Evolutionary conservation across 1,140 invertebrate genomes (phyloP).

Genomic region (Drosophila tristis): DNA sequence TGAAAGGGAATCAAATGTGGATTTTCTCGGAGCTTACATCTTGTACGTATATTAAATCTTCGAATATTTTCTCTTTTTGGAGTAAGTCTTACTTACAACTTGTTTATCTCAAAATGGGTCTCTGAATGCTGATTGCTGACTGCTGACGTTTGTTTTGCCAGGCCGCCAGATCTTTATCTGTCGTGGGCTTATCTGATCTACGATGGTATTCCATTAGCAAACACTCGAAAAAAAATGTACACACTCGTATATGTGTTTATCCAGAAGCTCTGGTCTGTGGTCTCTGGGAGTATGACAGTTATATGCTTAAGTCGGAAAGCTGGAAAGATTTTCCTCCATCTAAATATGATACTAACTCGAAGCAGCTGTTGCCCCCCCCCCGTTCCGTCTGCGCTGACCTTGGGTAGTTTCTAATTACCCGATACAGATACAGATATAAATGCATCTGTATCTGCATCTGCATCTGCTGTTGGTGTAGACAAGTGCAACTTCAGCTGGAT

Average conservation of each 20-base stretch:
- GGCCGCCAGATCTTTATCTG: constrained; percentile 36
- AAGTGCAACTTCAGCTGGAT: constrained; percentile 42
- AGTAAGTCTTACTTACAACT: no score
- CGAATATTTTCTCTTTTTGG: no score
- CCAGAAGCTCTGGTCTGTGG: constrained; percentile 24
- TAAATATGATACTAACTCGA: constrained; percentile 30
- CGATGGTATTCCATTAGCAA: constrained; percentile 34
- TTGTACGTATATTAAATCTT: no score
- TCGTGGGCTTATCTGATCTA: constrained; percentile 19
- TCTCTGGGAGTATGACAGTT: constrained; percentile 19
- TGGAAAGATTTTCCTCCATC: constrained; percentile 12
- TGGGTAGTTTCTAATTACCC: constrained; percentile 39
- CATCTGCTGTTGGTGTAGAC: constrained; percentile 10
- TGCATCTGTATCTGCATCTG: constrained; percentile 1
- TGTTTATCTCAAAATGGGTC: no score
- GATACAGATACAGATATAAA: constrained; percentile 13
- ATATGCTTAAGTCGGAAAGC: constrained; percentile 12
- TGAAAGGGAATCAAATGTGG: no score
- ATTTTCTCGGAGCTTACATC: no score
- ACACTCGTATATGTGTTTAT: constrained; percentile 23
- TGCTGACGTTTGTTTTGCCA: constrained; percentile 41
- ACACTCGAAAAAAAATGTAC: constrained; percentile 28
- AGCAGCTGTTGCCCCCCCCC: constrained; percentile 31
- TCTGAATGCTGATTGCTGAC: constrained; percentile 13
- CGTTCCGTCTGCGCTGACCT: constrained; percentile 9